Evolutionary conservation across 2,113 vertebrate genomes (phyloP).

Genomic region (Chaetorhynchus papuensis): DNA sequence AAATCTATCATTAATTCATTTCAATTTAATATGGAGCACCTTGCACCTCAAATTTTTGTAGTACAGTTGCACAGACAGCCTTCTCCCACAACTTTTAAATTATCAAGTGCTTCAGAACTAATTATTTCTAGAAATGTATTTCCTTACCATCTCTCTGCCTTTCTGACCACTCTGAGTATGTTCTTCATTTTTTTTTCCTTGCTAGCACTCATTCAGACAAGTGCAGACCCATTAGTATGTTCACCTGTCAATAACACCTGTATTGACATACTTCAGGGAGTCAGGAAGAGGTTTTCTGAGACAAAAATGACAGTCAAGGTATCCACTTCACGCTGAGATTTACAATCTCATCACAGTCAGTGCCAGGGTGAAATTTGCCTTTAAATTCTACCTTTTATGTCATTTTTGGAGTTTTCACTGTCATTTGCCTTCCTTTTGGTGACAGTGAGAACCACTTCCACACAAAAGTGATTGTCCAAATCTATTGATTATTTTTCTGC

Average conservation of each 20-base stretch:
- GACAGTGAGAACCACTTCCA: background rate
- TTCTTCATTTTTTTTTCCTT: background rate
- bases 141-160: background rate
- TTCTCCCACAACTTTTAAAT: background rate
- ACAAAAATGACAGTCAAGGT: background rate
- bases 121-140: background rate
- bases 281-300: background rate
- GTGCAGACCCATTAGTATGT: background rate
- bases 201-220: background rate
- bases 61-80: background rate
- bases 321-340: background rate
- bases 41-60: background rate
- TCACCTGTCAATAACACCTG: background rate
- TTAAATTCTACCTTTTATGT: background rate
- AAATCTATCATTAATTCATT: background rate
- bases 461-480: background rate
- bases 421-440: background rate
- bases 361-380: background rate
- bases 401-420: background rate
- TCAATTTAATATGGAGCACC: background rate
- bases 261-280: background rate
- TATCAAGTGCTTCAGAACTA: background rate
- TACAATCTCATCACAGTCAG: background rate
- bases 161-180: background rate
- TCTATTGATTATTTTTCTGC: background rate